A percentile compares a stretch with the other conserved stretches of the same genome.
Evolutionary conservation across 1,140 invertebrate genomes (phyloP).

Genomic region (Pectinophora gossypiella): DNA sequence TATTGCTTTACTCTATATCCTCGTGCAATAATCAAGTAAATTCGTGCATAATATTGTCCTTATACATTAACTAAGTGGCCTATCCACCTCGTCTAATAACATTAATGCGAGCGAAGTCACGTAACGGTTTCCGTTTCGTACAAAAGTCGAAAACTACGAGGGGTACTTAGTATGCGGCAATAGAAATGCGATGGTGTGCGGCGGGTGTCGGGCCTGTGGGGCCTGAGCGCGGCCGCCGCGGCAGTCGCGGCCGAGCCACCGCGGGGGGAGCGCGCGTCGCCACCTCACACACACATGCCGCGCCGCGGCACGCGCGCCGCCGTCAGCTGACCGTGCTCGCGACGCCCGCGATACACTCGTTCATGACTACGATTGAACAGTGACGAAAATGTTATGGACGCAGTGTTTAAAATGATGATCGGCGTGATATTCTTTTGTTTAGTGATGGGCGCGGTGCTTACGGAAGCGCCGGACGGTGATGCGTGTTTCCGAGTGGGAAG

Average conservation of each 20-base stretch:
- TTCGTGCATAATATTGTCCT: too few species aligned
- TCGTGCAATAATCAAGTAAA: too few species aligned
- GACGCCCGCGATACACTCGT: conserved; percentile 47
- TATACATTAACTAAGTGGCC: not conserved
- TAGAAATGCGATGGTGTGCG: conserved; percentile 50
- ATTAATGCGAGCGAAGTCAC: conserved; percentile 44
- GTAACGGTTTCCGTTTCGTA: conserved; percentile 63
- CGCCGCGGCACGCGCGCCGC: conserved; percentile 5
- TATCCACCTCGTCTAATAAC: conserved; percentile 24
- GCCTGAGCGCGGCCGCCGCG: too few species aligned
- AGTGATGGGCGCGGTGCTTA: conserved; percentile 68
- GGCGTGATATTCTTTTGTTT: conserved; percentile 69
- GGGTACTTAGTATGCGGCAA: conserved; percentile 63
- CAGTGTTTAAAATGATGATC: conserved; percentile 71
- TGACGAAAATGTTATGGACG: conserved; percentile 67
- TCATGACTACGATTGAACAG: conserved; percentile 56
- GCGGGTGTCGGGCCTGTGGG: not conserved
- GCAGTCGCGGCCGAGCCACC: conserved; percentile 57
- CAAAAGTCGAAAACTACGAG: conserved; percentile 53
- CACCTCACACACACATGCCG: conserved; percentile 18
- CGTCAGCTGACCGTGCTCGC: conserved; percentile 47
- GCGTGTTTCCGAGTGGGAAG: conserved; percentile 76
- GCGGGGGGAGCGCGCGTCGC: conserved; percentile 53
- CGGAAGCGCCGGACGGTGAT: conserved; percentile 63
- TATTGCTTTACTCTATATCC: too few species aligned